Evolutionary conservation across 1,140 invertebrate species (phyloP), one percentile per base, ranked within the genome.

Genomic region (Nylanderia fulva): DNA sequence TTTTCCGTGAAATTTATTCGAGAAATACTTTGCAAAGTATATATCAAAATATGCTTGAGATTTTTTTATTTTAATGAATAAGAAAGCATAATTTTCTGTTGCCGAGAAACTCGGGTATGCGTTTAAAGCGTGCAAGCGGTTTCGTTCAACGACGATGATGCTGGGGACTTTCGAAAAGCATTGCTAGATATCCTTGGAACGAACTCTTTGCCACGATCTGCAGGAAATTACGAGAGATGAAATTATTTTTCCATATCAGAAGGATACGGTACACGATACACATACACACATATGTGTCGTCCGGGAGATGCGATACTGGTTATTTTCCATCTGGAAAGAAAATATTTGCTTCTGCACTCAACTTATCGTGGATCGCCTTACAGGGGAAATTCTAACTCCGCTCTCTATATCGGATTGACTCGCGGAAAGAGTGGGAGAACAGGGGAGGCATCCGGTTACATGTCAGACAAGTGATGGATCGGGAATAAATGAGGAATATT

Each of bases 401-500:
- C 75, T 74, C 64, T 42, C 76, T 86, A 89, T 84, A 89, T 89
- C 88, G 68, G 63, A 63, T 87, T 86, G 85, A 87, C 86, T 88
- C 83, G 33, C 85, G 56, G 61, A 58, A n/a, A 29, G 56, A 60
- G 18, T 45, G 83, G 72, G 21, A 60, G 69, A 64, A 60, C 48
- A 36, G 29, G 68, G 71, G 21, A 18, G 66, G 90, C 58, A 79
- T 92, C 90, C 89, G 89, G 80, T 92, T 92, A 89, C 91, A 91
- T 88, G 90, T 90, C 90, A 74, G 72, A 85, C 76, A 86, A 85
- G 87, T 92, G 92, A 93, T 92, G 88, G 92, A 93, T 93, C 79
- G 91, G 54, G 77, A 86, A 92, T 91, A 92, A 91, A 92, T 91
- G 89, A 86, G 54, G 88, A 92, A 92, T 92, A 93, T 92, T 91